Base-by-base conservation (phyloP, 2,888 invertebrate genomes). In the Harpagoxenus sublaevis region DNA sequence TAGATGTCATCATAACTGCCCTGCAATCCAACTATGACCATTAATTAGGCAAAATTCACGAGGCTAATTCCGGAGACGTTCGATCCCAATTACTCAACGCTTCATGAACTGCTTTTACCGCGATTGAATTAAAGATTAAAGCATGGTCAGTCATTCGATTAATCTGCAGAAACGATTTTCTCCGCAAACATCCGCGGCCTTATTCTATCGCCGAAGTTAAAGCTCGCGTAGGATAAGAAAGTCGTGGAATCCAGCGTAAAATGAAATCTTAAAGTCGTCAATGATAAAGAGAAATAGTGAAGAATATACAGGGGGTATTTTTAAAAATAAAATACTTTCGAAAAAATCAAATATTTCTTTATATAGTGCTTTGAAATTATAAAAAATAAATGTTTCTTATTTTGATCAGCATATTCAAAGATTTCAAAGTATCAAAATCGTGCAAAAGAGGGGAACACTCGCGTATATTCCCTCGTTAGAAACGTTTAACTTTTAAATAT, bases 11-110 rank as follows among this genome's bases (percentile, higher is more conserved):
- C 23, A 57, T 53, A 12, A 66, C 77, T 70, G 48, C 66, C 71
- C 55, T 51, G 73, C 74, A 77, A 39, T 79, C 89, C 81, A 88
- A 88, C 48, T 77, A 35, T 87, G 88, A 88, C 83, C 87, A 90
- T 88, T 92, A 93, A 92, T 93, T 92, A 92, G 91, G 89, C 91
- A 88, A 92, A 93, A 93, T 93, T 93, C 90, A 89, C 89, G 75
- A 89, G 86, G 90, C 90, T 93, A 92, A 93, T 93, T 93, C 89
- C 85, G 89, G 87, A 86, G 88, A 71, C 83, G 84, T 84, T 71
- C 23, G 23, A 23, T 88, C 6, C 87, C 89, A 92, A 92, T 93
- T 93, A 93, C 90, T 93, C 91, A 85, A 81, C 84, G 66, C 82
- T 83, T 86, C 86, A 84, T 84, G 75, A 55, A 23, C 45, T 18